A percentile compares a stretch with the other conserved stretches of the same genome.
phyloP scores from a whole-genome alignment of 1,140 invertebrate species.

The Harpegnathos saltator region DNA sequence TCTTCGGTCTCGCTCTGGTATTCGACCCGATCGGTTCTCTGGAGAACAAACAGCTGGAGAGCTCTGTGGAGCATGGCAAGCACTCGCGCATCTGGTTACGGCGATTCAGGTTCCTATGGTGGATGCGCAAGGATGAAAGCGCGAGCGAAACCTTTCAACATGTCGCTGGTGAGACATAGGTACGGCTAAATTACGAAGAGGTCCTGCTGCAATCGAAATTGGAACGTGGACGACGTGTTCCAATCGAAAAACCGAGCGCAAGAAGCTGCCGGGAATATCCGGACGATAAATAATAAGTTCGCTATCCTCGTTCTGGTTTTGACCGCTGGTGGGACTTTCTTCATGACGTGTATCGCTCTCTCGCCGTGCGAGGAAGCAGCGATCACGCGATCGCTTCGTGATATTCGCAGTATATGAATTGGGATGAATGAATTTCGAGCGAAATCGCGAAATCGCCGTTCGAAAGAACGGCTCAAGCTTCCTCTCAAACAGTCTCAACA shows the following conservation, averaged over 20 bases:
- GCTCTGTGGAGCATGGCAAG: conserved; percentile 84
- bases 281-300: neutral
- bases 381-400: neutral
- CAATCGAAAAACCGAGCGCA: neutral
- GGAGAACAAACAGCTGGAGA: conserved; percentile 88
- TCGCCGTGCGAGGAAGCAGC: neutral
- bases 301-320: conserved; percentile 24
- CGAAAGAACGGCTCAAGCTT: too few relatives aligned
- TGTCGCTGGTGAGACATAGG: conserved; percentile 90
- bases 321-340: conserved; percentile 44
- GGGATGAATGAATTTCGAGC: neutral
- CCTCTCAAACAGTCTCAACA: too few relatives aligned
- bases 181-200: conserved; percentile 73
- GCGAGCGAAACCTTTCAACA: conserved; percentile 94
- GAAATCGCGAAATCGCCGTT: too few relatives aligned
- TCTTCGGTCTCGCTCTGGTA: conserved; percentile 91
- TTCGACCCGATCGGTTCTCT: conserved; percentile 93
- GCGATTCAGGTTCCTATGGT: conserved; percentile 93
- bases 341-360: neutral
- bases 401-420: neutral
- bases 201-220: conserved; percentile 65
- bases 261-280: too few relatives aligned
- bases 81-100: conserved; percentile 89
- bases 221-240: conserved; percentile 4
- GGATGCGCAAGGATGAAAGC: conserved; percentile 92